These are phyloP conservation scores for Deilephila porcellus DNA, from an alignment of 2,888 invertebrate species.

Conservation along the genomic window DNA sequence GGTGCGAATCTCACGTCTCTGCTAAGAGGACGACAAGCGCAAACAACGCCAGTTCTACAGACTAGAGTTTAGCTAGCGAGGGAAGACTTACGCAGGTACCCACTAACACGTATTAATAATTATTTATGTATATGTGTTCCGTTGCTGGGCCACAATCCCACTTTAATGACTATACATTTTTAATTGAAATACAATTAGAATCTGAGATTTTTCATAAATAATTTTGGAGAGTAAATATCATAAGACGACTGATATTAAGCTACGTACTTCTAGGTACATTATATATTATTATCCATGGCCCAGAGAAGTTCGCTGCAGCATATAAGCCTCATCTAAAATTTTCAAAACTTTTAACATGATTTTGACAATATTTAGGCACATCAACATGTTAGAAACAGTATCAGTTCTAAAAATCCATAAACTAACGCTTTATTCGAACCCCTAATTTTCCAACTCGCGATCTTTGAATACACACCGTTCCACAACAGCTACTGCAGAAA, in stretches of 20 bases:
- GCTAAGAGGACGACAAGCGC: conserved; percentile 13
- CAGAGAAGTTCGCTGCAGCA: background rate
- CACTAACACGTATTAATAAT: background rate
- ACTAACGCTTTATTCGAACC: too few species aligned
- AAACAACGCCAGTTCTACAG: conserved; percentile 12
- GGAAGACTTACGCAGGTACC: background rate
- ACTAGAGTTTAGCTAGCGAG: background rate
- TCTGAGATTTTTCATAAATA: background rate
- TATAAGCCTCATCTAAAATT: background rate
- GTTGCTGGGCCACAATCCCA: background rate
- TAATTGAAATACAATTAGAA: background rate
- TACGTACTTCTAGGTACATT: background rate
- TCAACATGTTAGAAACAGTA: too few species aligned
- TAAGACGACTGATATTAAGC: too few species aligned
- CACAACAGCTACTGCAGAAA: background rate
- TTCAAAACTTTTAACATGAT: too few species aligned
- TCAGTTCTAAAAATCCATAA: too few species aligned
- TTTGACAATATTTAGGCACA: too few species aligned
- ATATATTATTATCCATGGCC: background rate
- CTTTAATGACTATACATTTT: background rate
- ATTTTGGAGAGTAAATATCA: too few species aligned
- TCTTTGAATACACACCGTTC: background rate
- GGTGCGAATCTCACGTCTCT: background rate
- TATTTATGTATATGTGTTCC: too few species aligned
- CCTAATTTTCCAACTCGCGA: background rate